A percentile compares a stretch with the other conserved stretches of the same genome.
These are phyloP conservation scores for Emydoidea blandingii DNA, from an alignment of 2,797 vertebrate genomes.

Conservation along the genomic window DNA sequence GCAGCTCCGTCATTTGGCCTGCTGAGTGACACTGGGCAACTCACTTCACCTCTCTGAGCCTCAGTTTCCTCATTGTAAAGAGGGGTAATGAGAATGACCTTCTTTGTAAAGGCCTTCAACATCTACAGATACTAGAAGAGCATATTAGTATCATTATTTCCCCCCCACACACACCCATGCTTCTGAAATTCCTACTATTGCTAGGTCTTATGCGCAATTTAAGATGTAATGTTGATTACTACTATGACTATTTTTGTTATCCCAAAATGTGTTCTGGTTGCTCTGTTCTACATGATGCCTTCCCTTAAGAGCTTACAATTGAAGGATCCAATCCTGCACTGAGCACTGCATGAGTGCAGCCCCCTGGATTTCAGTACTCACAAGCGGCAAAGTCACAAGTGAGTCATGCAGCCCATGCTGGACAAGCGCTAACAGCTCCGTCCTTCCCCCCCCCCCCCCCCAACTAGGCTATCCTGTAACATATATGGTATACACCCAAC, in stretches of 20 bases:
- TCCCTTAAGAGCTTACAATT: neutral
- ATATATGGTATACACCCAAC: neutral
- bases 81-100: neutral
- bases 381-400: neutral
- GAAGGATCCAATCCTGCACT: neutral
- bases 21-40: neutral
- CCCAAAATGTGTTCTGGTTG: neutral
- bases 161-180: neutral
- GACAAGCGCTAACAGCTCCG: neutral
- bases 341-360: neutral
- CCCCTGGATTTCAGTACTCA: neutral
- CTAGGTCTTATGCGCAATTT: neutral
- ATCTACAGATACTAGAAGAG: fast-evolving
- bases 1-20: neutral
- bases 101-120: fast-evolving
- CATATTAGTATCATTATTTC: neutral
- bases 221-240: neutral
- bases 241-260: neutral
- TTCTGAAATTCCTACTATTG: fast-evolving
- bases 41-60: neutral
- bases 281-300: neutral
- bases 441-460: fast-evolving
- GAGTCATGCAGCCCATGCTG: neutral
- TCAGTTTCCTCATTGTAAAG: neutral
- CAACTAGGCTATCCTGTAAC: neutral